phyloP scores from a whole-genome alignment of 1,140 invertebrate species.

The Cydia fagiglandana region DNA sequence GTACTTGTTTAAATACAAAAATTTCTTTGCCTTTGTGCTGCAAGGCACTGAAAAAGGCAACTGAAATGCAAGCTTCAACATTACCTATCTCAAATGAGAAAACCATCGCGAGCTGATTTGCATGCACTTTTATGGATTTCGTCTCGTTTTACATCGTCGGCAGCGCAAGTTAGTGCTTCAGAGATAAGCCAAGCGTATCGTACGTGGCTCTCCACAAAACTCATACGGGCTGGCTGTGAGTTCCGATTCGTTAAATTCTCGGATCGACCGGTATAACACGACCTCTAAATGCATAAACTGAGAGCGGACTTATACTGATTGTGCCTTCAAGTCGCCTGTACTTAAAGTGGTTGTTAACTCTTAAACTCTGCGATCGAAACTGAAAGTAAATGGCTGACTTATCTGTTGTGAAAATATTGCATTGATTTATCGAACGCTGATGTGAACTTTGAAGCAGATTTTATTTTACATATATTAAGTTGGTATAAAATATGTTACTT shows the following conservation, averaged over 20 bases:
- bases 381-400: not conserved
- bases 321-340: no score
- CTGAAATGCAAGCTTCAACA: not conserved
- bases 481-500: no score
- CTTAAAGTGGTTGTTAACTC: no score
- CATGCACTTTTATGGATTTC: conserved; percentile 7
- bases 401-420: not conserved
- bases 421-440: not conserved
- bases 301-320: no score
- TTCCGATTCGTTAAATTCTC: not conserved
- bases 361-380: not conserved
- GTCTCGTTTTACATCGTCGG: not conserved
- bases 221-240: not conserved
- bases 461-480: not conserved
- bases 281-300: not conserved
- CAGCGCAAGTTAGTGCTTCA: conserved; percentile 15
- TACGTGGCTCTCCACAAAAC: not conserved
- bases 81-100: not conserved
- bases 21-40: no score
- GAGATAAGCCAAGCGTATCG: conserved; percentile 10
- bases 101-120: not conserved
- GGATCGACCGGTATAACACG: not conserved
- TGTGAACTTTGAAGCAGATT: not conserved
- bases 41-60: no score
- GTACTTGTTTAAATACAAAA: no score